Evolutionary conservation across 2,888 invertebrate genomes (phyloP).

Genomic region (Lottia gigantea): DNA sequence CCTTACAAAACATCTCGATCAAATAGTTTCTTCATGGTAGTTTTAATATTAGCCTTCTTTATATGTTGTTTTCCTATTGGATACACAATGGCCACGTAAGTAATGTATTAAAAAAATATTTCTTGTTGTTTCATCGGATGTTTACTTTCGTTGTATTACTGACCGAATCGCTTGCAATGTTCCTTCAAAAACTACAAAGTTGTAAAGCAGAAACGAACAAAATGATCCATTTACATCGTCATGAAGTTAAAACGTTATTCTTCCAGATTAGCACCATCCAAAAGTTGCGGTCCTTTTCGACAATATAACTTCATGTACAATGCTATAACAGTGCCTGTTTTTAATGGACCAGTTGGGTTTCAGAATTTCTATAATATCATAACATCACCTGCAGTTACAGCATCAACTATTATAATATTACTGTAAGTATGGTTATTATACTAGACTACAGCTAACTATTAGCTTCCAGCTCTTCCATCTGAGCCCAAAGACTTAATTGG

Average conservation of each 20-base stretch:
- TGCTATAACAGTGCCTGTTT: constrained; percentile 41
- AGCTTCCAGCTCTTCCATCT: too few relatives aligned
- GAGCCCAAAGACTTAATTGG: too few relatives aligned
- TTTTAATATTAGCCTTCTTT: constrained; percentile 57
- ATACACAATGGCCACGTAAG: constrained; percentile 55
- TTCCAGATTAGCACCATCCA: constrained; percentile 53
- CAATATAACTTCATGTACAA: constrained; percentile 41
- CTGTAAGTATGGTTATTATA: constrained; percentile 73
- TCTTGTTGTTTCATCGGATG: too few relatives aligned
- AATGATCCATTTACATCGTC: too few relatives aligned
- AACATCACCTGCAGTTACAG: constrained; percentile 48
- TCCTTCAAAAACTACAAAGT: too few relatives aligned
- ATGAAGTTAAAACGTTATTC: too few relatives aligned
- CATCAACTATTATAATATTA: constrained; percentile 71
- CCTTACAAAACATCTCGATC: constrained; percentile 55
- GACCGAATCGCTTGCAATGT: too few relatives aligned
- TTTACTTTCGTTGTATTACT: too few relatives aligned
- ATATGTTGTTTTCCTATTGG: constrained; percentile 58
- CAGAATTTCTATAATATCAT: constrained; percentile 37
- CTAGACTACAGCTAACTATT: too few relatives aligned
- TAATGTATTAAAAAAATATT: not conserved
- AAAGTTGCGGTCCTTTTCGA: constrained; percentile 63
- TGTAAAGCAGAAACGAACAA: too few relatives aligned
- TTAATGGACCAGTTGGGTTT: constrained; percentile 38
- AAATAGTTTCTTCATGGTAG: constrained; percentile 59